These are phyloP conservation scores for Lithobius niger DNA, from an alignment of 1,140 invertebrate species.

Conservation along the genomic window DNA sequence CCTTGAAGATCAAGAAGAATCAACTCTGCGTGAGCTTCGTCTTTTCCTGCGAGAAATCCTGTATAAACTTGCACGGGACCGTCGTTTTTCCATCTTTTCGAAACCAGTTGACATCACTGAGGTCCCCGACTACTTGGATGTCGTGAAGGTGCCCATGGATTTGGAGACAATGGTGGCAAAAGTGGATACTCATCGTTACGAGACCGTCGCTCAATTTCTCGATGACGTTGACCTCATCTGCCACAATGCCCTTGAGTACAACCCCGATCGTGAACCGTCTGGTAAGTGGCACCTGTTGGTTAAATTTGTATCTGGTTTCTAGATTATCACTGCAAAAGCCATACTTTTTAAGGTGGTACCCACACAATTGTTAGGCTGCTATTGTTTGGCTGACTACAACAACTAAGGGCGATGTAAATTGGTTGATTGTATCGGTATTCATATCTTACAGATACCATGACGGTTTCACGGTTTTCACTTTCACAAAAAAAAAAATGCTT, in stretches of 20 bases:
- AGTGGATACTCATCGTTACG: conserved; percentile 74
- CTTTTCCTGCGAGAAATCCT: conserved; percentile 80
- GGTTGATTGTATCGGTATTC: too few species aligned
- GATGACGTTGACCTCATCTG: conserved; percentile 75
- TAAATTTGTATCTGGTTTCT: too few species aligned
- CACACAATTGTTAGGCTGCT: too few species aligned
- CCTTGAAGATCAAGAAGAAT: conserved; percentile 61
- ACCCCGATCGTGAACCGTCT: conserved; percentile 54
- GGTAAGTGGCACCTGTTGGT: too few species aligned
- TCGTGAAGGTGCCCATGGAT: conserved; percentile 80
- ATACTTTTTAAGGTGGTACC: too few species aligned
- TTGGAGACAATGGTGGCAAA: conserved; percentile 89
- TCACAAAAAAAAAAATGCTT: too few species aligned
- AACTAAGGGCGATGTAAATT: too few species aligned
- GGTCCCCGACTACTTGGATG: conserved; percentile 71
- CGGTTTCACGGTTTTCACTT: too few species aligned
- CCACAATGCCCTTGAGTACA: conserved; percentile 81
- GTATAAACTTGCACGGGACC: conserved; percentile 57
- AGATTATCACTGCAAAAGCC: too few species aligned
- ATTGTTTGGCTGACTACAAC: too few species aligned
- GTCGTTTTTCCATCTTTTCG: conserved; percentile 74
- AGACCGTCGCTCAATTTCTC: conserved; percentile 73
- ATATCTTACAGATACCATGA: too few species aligned
- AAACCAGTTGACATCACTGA: conserved; percentile 79
- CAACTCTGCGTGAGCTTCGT: conserved; percentile 62